Base-by-base conservation (phyloP, 2,797 vertebrate genomes). In the Nasua narica region DNA sequence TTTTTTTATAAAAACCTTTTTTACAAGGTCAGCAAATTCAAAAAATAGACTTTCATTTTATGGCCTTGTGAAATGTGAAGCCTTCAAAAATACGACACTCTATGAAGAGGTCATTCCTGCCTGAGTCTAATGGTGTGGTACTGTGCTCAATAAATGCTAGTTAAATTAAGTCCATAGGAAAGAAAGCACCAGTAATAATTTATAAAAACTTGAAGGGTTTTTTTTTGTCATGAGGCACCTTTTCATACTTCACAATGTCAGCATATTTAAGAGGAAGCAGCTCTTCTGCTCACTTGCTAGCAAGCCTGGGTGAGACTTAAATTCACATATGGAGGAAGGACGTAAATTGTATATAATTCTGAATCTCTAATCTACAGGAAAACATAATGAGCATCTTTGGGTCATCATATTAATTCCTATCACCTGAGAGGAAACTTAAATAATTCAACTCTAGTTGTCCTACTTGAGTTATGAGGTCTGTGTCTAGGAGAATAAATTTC, bases 231-330 rank as follows among this genome's bases (percentile, higher is more conserved):
- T 0, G 12, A 86, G 96, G 43, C 94, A 91, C 14, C 58, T 96
- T 98, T 96, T 90, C 85, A 58, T 91, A 87, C 93, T 74, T 69
- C 10, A 69, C 5, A 95, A 74, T 98, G 83, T 97, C 97, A 97
- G 94, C 97, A 92, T 96, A 40, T 94, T 97, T 94, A 89, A 96
- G 76, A 95, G 77, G 96, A 97, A 98, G 86, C 94, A 98, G 96
- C 90, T 98, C 67, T 92, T 96, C 62, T 40, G 14, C 46, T 96
- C 81, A 83, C 85, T 90, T 95, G 72, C 35, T 96, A 87, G 29
- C 95, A 91, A 83, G 65, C 91, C 84, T 97, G 81, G 72, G 90
- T 97, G 48, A 97, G 14, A 96, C 96, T 95, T 76, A 76, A 58
- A 92, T 90, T 96, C 69, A 89, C n/a, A 35, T 40, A 48, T 19